Evolutionary conservation across 2,888 invertebrate genomes (phyloP), one percentile per base, ranked within the genome.

Genomic region (Dasysyrphus tricinctus): DNA sequence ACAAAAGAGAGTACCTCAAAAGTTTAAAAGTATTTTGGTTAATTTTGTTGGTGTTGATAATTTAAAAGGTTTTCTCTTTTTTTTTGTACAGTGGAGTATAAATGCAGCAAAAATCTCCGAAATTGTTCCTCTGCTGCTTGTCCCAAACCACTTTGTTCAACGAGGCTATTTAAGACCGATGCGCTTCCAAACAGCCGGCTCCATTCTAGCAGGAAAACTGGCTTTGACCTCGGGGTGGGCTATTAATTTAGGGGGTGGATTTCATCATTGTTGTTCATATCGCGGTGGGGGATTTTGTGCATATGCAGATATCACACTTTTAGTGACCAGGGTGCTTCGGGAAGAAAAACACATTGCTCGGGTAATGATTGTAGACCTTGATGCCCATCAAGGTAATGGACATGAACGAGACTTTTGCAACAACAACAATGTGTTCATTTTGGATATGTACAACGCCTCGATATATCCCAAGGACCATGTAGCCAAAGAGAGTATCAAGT

Each of bases 351-450:
- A 91, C 65, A 94, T 96, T 39, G 94, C 94, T 91, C 96, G 94
- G 51, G 94, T 95, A 3, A 96, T 98, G 96, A 97, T 98, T 89
- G 94, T 98, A 0, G 98, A 98, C 92, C 93, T 98, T 90, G 98
- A 98, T 93, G 98, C 98, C 4, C 98, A 98, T 93, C 98, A 98
- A 94, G 98, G 98, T 0, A 98, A 98, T 92, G 98, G 98, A 0
- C 96, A 98, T 91, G 96, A 96, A 90, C 94, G 94, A 14, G 98
- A 98, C 92, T 97, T 97, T 91, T 93, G 95, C 77, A 94, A 94
- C 65, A 94, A 95, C 57, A 91, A 93, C 0, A 94, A 94, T 88
- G 96, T 98, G n/a, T 98, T 96, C 90, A 97, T 98, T 88, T 93
- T 98, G 93, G 98, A 98, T 91, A 95, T 97, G 91, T 98, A 96